Base-by-base conservation (phyloP, 2,113 vertebrate species). In the Epinephelus lanceolatus region DNA sequence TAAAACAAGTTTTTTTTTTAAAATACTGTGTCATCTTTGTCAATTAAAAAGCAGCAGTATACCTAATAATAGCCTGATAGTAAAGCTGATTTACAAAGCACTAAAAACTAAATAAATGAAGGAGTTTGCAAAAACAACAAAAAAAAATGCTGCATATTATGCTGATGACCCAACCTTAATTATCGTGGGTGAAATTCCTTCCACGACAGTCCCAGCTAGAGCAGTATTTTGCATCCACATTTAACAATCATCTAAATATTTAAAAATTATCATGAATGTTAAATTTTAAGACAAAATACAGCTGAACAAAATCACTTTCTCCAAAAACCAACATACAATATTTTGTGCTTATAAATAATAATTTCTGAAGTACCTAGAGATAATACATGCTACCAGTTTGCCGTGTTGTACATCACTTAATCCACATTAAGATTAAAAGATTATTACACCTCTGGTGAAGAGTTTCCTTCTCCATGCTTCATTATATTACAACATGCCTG, bases 401-500 rank as follows among this genome's bases (percentile, higher is more conserved):
- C 9, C 33, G n/a, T 63, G 25, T 76, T 49, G 59, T 37, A 81
- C 18, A 73, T 42, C 42, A 19, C 47, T 63, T 57, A 59, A 73
- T 69, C 57, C 63, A 74, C 15, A 57, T 55, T 77, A 4, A 71
- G 73, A 65, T 61, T 45, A 18, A 66, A 74, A 63, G 37, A 21
- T 52, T 40, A 21, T 57, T 67, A 23, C n/a, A 57, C 60, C 25
- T 52, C 53, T 52, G 37, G 60, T 80, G 80, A 75, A 62, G 37
- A 5, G 37, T 71, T 71, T 76, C 40, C 30, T 65, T 78, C 40
- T 25, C 33, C 2, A 12, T 77, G 66, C 13, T 76, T 88, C 49
- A 85, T 82, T 82, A 66, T 68, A 84, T 73, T 77, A 45, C 30
- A 70, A 66, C 71, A 77, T 62, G 59, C 13, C 52, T 60, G 56